phyloP scores from a whole-genome alignment of 1,140 invertebrate species.

The Eciton burchellii region DNA sequence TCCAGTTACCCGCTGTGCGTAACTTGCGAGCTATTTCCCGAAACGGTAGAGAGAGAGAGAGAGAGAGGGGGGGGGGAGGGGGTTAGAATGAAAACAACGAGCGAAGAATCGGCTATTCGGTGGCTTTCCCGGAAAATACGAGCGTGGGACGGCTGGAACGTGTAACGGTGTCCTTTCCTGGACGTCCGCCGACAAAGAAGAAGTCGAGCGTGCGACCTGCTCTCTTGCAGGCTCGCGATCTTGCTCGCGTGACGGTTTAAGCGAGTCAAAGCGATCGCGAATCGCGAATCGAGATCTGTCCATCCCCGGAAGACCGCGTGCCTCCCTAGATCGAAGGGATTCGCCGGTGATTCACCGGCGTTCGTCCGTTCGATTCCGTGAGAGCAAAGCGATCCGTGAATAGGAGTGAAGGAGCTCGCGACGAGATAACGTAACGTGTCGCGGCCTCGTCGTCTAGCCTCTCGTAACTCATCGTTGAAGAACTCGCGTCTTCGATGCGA shows the following conservation, averaged over 20 bases:
- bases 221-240: not conserved
- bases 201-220: constrained; percentile 1
- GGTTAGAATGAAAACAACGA: not conserved
- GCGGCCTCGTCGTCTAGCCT: constrained; percentile 7
- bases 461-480: constrained; percentile 10
- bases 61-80: not conserved
- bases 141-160: not conserved
- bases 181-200: constrained; percentile 9
- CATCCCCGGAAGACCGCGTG: no score
- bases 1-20: no score
- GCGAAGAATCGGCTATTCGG: not conserved
- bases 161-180: constrained; percentile 9
- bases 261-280: not conserved
- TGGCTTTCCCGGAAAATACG: not conserved
- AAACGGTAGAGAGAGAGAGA: no score
- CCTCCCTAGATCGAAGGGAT: no score
- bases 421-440: not conserved
- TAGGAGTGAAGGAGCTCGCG: no score
- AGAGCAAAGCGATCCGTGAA: no score
- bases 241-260: not conserved
- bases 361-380: no score
- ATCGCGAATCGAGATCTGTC: not conserved
- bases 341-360: no score
- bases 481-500: constrained; percentile 2
- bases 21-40: not conserved